Conservation (phyloP, 2,113 vertebrate genomes). For the Tympanuchus pallidicinctus region DNA sequence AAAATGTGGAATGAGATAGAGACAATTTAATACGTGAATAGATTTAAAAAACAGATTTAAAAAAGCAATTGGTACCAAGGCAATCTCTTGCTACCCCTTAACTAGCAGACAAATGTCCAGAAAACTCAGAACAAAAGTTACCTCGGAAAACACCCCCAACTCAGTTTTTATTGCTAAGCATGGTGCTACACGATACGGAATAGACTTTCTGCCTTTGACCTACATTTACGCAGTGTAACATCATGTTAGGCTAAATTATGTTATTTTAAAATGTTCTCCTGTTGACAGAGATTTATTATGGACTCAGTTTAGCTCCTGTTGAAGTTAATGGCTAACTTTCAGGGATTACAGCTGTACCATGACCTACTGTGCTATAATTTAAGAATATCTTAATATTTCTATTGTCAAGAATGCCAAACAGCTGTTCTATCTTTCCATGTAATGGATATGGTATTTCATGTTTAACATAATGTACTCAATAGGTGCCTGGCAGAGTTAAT, state of each 20-base stretch:
- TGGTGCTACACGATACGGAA: neutral
- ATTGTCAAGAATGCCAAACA: neutral
- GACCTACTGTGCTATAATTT: neutral
- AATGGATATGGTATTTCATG: neutral
- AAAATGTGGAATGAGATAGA: neutral
- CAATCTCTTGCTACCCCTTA: neutral
- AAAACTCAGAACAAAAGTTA: neutral
- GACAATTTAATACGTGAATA: neutral
- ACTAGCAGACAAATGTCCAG: neutral
- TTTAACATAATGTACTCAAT: neutral
- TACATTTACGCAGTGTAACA: neutral
- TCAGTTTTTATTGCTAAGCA: neutral
- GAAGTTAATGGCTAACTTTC: neutral
- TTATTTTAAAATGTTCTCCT: neutral
- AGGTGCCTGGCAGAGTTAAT: neutral
- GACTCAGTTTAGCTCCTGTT: neutral
- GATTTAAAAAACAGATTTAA: neutral
- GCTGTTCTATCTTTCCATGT: fast-evolving
- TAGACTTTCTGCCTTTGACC: neutral
- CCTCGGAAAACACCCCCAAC: neutral
- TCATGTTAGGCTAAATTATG: neutral
- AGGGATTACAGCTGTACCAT: neutral
- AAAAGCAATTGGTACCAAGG: neutral
- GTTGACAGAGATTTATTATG: neutral
- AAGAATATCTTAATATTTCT: neutral